Conservation (phyloP, 1,140 invertebrate species). For the Pseudomyrmex flavicornis region DNA sequence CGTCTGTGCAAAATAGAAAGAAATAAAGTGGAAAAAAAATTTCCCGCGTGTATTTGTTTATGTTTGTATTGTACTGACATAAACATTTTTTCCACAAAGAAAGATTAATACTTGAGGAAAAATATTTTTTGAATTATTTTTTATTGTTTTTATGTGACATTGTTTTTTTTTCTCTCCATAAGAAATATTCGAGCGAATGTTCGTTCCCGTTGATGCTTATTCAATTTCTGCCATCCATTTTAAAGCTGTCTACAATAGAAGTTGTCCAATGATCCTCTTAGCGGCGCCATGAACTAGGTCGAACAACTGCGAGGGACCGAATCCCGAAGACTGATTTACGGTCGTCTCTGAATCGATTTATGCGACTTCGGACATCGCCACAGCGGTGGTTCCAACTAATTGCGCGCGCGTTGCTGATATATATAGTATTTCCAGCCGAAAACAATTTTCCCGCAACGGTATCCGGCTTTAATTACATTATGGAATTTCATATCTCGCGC, state of each 20-base stretch:
- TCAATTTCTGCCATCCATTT: constrained; percentile 10
- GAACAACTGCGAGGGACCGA: constrained; percentile 42
- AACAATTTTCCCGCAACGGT: constrained; percentile 44
- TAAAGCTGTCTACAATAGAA: constrained; percentile 20
- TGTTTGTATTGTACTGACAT: background rate
- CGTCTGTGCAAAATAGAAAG: constrained; percentile 2
- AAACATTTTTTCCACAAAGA: constrained; percentile 10
- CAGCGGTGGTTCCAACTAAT: constrained; percentile 48
- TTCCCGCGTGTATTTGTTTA: background rate
- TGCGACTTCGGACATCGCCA: constrained; percentile 34
- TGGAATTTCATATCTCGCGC: constrained; percentile 48
- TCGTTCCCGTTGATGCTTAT: constrained; percentile 16
- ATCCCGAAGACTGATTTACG: constrained; percentile 57
- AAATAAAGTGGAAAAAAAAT: background rate
- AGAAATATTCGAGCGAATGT: constrained; percentile 26
- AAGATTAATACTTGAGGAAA: no score
- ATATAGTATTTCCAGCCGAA: constrained; percentile 41
- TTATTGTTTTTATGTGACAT: no score
- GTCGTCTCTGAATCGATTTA: constrained; percentile 43
- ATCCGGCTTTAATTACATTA: constrained; percentile 51
- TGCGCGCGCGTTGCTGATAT: constrained; percentile 22
- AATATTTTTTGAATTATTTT: no score
- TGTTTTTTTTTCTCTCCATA: background rate
- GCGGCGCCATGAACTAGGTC: constrained; percentile 63
- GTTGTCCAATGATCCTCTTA: constrained; percentile 63